Percentiles rank a stretch among this genome's conserved stretches.
Conservation (phyloP, 2,888 invertebrate species). For the Drosophila lacicola region DNA sequence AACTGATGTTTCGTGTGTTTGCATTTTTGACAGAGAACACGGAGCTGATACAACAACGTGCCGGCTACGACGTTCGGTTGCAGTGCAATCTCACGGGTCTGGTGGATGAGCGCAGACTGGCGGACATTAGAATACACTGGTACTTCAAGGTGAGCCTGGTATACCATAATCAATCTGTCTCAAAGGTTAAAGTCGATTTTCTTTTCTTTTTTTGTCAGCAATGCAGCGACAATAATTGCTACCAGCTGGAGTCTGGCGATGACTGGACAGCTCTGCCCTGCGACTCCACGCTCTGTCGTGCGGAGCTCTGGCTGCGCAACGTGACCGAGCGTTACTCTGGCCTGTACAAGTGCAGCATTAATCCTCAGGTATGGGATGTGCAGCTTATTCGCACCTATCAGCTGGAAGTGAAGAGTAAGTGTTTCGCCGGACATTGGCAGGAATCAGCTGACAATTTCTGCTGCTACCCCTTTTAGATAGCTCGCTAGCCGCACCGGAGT, state of each 20-base stretch:
- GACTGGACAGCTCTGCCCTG: slow-evolving; percentile 83
- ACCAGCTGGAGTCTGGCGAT: slow-evolving; percentile 57
- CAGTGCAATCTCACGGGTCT: slow-evolving; percentile 81
- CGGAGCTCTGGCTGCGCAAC: slow-evolving; percentile 80
- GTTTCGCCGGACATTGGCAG: rapidly evolving
- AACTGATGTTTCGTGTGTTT: slow-evolving; percentile 29
- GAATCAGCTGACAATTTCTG: neutral
- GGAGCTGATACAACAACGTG: slow-evolving; percentile 82
- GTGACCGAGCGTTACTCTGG: slow-evolving; percentile 84
- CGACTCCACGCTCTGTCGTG: slow-evolving; percentile 75
- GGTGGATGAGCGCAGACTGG: slow-evolving; percentile 65
- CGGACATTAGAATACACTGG: slow-evolving; percentile 80
- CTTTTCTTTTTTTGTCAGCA: slow-evolving; percentile 61
- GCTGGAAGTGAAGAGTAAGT: slow-evolving; percentile 83
- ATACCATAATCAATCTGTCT: neutral
- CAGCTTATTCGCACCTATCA: slow-evolving; percentile 83
- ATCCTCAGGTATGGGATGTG: slow-evolving; percentile 80
- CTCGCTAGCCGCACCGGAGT: slow-evolving; percentile 79
- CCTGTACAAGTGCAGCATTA: slow-evolving; percentile 83
- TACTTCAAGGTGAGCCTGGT: slow-evolving; percentile 80
- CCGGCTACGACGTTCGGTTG: slow-evolving; percentile 81
- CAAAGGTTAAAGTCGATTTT: neutral
- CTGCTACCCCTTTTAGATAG: slow-evolving; percentile 59
- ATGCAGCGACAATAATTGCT: slow-evolving; percentile 80
- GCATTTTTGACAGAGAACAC: slow-evolving; percentile 72